Percentiles rank a stretch among this genome's conserved stretches.
Evolutionary conservation across 1,140 invertebrate genomes (phyloP).

Genomic region (Tachypleus tridentatus): DNA sequence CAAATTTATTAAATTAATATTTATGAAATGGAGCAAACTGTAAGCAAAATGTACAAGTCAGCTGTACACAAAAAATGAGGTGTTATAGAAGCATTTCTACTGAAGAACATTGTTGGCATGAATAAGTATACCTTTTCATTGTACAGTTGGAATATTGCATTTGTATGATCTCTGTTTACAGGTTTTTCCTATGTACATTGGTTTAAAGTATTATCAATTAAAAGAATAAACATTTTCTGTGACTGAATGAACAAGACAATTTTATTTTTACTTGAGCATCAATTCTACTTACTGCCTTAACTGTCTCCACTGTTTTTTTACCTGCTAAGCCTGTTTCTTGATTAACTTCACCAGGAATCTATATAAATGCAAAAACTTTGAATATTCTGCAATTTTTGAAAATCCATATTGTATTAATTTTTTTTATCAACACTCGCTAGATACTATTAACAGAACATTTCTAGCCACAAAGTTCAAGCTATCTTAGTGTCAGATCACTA

Average conservation of each 20-base stretch:
- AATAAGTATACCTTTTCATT: no score
- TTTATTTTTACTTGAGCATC: neutral
- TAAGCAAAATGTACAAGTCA: no score
- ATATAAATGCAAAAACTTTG: constrained; percentile 1
- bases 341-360: constrained; percentile 37
- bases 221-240: no score
- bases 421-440: neutral
- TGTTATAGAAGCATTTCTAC: no score
- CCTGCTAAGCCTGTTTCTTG: constrained; percentile 66
- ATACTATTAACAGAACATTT: constrained; percentile 6
- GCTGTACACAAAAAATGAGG: no score
- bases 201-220: no score
- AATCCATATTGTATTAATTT: constrained; percentile 9
- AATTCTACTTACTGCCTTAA: constrained; percentile 59
- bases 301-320: constrained; percentile 78
- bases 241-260: neutral
- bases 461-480: constrained; percentile 19
- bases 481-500: constrained; percentile 15
- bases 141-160: no score
- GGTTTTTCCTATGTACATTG: no score
- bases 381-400: neutral
- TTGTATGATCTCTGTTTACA: no score
- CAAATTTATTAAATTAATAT: no score
- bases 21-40: no score
- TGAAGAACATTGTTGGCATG: no score